Conservation (phyloP, 2,888 invertebrate species). For the Lymantria monacha region DNA sequence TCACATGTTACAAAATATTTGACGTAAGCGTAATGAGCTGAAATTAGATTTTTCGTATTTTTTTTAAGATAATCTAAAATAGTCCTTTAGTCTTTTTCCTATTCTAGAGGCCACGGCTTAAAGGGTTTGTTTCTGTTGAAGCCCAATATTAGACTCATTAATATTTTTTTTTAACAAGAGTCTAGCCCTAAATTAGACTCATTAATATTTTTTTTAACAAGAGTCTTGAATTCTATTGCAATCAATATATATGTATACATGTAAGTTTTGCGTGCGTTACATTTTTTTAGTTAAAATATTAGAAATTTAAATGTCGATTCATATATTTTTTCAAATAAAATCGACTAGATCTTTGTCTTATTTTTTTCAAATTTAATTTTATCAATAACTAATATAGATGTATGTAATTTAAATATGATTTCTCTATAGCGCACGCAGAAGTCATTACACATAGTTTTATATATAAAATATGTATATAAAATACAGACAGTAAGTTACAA, state of each 20-base stretch:
- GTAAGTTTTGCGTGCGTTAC: slow-evolving; percentile 28
- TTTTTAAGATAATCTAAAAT: too few species aligned
- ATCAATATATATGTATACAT: slow-evolving; percentile 20
- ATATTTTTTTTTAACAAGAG: slow-evolving; percentile 32
- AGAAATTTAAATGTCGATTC: slow-evolving; percentile 21
- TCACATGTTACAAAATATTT: too few species aligned
- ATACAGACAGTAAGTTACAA: slow-evolving; percentile 31
- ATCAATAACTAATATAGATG: slow-evolving; percentile 10
- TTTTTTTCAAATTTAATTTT: slow-evolving; percentile 5
- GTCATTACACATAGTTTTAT: slow-evolving; percentile 22
- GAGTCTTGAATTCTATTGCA: slow-evolving; percentile 31
- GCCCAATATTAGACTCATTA: slow-evolving; percentile 27
- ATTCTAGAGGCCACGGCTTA: slow-evolving; percentile 8
- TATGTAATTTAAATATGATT: slow-evolving; percentile 8
- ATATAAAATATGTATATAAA: slow-evolving; percentile 31
- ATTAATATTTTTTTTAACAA: slow-evolving; percentile 26
- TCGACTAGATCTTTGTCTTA: slow-evolving; percentile 24
- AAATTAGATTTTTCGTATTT: too few species aligned
- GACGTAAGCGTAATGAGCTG: too few species aligned
- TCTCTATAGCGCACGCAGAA: slow-evolving; percentile 23
- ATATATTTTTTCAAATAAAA: slow-evolving; percentile 30
- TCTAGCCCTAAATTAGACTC: slow-evolving; percentile 30
- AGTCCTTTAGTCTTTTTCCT: neutral
- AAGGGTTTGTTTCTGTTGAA: slow-evolving; percentile 14
- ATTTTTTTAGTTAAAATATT: slow-evolving; percentile 1